Percentiles rank a stretch among this genome's conserved stretches.
Evolutionary conservation across 2,797 vertebrate genomes (phyloP).

Genomic region (Australoheros facetus): DNA sequence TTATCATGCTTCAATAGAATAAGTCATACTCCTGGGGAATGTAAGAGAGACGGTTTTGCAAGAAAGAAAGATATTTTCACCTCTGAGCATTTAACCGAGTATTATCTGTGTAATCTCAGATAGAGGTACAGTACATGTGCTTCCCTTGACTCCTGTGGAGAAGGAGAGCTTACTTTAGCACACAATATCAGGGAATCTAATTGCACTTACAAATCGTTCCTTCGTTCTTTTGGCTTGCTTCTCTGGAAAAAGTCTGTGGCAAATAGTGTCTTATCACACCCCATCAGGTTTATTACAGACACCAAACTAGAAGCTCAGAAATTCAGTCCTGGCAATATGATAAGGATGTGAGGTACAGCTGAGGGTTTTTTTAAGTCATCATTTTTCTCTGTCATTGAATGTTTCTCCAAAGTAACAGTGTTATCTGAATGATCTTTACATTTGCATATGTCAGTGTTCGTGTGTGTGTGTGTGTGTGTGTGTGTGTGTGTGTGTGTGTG

Average conservation of each 20-base stretch:
- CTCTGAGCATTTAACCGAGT: constrained; percentile 39
- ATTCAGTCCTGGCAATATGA: not conserved
- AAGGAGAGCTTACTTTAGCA: constrained; percentile 49
- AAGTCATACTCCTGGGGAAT: not conserved
- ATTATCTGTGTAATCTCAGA: constrained; percentile 63
- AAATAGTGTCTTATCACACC: constrained; percentile 33
- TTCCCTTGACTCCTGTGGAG: constrained; percentile 50
- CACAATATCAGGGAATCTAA: constrained; percentile 58
- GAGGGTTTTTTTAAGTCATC: not conserved
- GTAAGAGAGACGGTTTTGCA: not conserved
- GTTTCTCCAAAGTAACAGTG: not conserved
- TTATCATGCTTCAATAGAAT: constrained; percentile 14
- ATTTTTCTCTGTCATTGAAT: not conserved
- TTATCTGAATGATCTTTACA: not conserved
- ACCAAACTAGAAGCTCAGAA: not conserved
- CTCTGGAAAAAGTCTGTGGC: constrained; percentile 37
- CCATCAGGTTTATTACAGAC: constrained; percentile 27
- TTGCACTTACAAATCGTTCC: constrained; percentile 47
- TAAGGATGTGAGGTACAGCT: not conserved
- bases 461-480: not conserved
- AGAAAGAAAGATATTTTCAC: constrained; percentile 29
- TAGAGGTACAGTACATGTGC: constrained; percentile 38
- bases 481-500: not conserved
- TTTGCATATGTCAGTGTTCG: not conserved
- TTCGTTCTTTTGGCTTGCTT: constrained; percentile 20